Conservation (phyloP, 2,113 vertebrate genomes). For the Catharus bicknelli region DNA sequence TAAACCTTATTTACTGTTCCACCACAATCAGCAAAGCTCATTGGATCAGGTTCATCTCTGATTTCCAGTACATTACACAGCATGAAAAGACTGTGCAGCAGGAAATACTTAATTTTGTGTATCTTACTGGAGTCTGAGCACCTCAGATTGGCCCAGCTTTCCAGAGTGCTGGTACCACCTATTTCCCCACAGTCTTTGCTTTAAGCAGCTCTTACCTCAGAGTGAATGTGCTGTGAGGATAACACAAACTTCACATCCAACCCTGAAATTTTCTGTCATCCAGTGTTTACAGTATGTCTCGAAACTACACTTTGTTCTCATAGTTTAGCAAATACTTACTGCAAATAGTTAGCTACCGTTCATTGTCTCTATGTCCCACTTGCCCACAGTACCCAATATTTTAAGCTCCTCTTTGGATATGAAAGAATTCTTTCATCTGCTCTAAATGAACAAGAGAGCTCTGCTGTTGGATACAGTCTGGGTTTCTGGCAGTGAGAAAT, state of each 20-base stretch:
- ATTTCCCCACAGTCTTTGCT: neutral
- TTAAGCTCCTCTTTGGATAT: neutral
- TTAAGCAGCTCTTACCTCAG: neutral
- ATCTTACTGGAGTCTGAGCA: neutral
- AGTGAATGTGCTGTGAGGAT: neutral
- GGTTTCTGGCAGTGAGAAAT: neutral
- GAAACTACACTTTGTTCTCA: neutral
- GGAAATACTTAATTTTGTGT: slow-evolving; percentile 7
- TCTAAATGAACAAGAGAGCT: neutral
- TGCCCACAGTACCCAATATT: neutral
- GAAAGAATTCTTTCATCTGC: neutral
- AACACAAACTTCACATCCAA: neutral
- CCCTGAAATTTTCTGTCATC: neutral
- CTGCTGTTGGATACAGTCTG: neutral
- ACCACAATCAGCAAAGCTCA: neutral
- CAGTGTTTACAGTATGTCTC: neutral
- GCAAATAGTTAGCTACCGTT: neutral
- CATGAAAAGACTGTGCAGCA: neutral
- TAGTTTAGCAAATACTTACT: neutral
- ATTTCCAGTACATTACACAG: slow-evolving; percentile 5
- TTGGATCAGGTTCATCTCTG: slow-evolving; percentile 9
- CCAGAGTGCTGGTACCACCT: neutral
- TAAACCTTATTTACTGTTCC: slow-evolving; percentile 18
- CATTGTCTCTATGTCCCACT: neutral
- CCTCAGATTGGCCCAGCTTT: neutral